A percentile compares a stretch with the other conserved stretches of the same genome.
Evolutionary conservation across 2,113 vertebrate genomes (phyloP).

Genomic region (Gallinago paraguaiae): DNA sequence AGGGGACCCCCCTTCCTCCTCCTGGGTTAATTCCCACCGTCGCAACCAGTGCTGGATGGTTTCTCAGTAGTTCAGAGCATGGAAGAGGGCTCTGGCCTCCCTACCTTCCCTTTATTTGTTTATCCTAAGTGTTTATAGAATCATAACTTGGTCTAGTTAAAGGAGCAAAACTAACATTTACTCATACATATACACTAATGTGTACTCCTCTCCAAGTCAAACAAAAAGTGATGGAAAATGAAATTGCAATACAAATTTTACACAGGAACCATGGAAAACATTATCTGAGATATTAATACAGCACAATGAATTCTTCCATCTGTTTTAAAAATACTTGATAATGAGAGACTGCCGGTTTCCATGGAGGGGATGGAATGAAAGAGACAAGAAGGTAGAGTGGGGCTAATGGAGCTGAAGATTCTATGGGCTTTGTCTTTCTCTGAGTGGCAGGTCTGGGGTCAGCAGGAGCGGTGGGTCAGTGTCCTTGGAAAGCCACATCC

Average conservation of each 20-base stretch:
- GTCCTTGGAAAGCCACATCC: not conserved
- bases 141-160: not conserved
- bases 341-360: slow-evolving; percentile 19
- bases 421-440: not conserved
- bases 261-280: not conserved
- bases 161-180: not conserved
- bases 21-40: not conserved
- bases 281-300: not conserved
- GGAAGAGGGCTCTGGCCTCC: not conserved
- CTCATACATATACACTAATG: fast-evolving
- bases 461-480: not conserved
- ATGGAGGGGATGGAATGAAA: not conserved
- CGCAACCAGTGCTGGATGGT: not conserved
- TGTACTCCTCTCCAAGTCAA: not conserved
- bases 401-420: not conserved
- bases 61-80: not conserved
- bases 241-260: not conserved
- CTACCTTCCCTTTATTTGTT: not conserved
- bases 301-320: not conserved
- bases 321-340: slow-evolving; percentile 22
- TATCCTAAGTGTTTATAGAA: not conserved
- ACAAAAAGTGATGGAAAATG: not conserved
- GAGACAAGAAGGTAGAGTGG: not conserved
- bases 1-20: not conserved
- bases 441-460: not conserved